These are phyloP conservation scores for Thera britannica DNA, from an alignment of 2,888 invertebrate genomes.

Conservation along the genomic window DNA sequence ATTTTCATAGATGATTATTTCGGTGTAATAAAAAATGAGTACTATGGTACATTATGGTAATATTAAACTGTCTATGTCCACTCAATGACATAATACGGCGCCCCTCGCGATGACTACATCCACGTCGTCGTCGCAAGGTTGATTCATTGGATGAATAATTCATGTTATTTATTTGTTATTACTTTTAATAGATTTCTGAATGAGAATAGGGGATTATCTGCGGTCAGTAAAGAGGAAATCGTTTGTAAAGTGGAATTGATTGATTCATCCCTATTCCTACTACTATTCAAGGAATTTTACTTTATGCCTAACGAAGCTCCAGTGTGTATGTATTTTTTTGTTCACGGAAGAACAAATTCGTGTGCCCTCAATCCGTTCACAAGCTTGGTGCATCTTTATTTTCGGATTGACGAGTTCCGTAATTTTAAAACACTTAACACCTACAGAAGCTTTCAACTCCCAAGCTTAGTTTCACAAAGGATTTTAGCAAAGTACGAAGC, in stretches of 20 bases:
- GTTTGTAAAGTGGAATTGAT: conserved; percentile 6
- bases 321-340: not conserved
- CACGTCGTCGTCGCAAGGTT: conserved; percentile 49
- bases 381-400: conserved; percentile 21
- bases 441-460: conserved; percentile 11
- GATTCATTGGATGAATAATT: conserved; percentile 59
- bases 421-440: conserved; percentile 16
- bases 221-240: conserved; percentile 9
- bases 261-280: conserved; percentile 18
- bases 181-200: conserved; percentile 25
- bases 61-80: conserved; percentile 45
- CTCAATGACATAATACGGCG: conserved; percentile 52
- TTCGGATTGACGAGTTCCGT: conserved; percentile 6
- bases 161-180: conserved; percentile 41
- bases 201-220: conserved; percentile 20
- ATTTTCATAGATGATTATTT: not conserved
- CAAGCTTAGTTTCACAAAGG: conserved; percentile 5
- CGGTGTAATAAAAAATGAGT: not conserved
- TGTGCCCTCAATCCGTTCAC: conserved; percentile 17
- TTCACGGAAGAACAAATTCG: conserved; percentile 16
- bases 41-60: conserved; percentile 29
- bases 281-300: conserved; percentile 1
- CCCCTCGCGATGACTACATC: conserved; percentile 56
- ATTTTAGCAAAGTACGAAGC: conserved; percentile 14
- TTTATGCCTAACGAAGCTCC: not conserved